Percentiles rank a stretch among this genome's conserved stretches.
These are phyloP conservation scores for Saguinus midas DNA, from an alignment of 2,113 vertebrate genomes.

Conservation along the genomic window DNA sequence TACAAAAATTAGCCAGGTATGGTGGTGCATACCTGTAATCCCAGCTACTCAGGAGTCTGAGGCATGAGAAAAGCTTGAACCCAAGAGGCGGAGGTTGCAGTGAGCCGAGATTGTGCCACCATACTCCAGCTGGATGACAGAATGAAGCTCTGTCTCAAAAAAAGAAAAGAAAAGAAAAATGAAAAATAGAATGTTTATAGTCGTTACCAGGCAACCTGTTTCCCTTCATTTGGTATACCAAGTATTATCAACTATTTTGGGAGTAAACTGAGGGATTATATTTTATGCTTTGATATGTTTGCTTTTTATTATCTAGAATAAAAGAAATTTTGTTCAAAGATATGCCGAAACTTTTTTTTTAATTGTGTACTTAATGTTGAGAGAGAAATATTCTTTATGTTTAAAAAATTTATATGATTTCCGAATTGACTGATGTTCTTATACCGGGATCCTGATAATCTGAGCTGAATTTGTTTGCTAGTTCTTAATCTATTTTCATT, in stretches of 20 bases:
- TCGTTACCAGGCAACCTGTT: not conserved
- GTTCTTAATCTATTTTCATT: conserved; percentile 45
- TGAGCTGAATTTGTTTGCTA: conserved; percentile 35
- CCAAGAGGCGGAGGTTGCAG: too few relatives aligned
- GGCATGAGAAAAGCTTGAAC: too few relatives aligned
- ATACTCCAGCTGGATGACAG: too few relatives aligned
- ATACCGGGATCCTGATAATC: not conserved
- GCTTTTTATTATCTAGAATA: conserved; percentile 2
- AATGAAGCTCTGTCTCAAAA: too few relatives aligned
- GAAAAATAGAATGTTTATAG: not conserved
- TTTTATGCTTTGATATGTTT: not conserved
- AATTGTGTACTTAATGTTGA: not conserved
- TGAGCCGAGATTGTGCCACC: too few relatives aligned
- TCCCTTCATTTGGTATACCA: not conserved
- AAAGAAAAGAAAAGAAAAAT: not conserved
- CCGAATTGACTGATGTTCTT: not conserved
- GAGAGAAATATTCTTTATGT: not conserved
- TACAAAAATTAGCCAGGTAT: too few relatives aligned
- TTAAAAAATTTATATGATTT: not conserved
- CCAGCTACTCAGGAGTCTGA: too few relatives aligned
- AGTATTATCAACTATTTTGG: not conserved
- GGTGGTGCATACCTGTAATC: too few relatives aligned
- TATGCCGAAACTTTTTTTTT: not conserved
- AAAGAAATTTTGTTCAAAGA: not conserved
- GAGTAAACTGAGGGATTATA: not conserved